phyloP scores from a whole-genome alignment of 2,113 vertebrate species.

The Microcebus lehilahytsara region DNA sequence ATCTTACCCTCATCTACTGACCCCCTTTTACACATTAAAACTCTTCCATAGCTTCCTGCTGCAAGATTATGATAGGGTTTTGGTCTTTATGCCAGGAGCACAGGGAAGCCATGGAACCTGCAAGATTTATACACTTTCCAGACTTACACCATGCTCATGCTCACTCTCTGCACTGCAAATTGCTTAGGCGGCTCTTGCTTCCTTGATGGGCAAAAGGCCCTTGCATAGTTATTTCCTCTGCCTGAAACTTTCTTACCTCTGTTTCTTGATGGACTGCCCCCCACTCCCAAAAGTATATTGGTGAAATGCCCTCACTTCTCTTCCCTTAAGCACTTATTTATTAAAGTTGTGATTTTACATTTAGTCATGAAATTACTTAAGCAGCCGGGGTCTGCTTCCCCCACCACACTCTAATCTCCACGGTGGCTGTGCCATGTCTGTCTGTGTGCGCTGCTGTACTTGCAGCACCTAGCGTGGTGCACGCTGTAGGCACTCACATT shows the following conservation, averaged over 20 bases:
- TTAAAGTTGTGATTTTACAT: not conserved
- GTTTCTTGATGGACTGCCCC: not conserved
- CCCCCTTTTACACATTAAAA: not conserved
- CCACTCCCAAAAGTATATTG: not conserved
- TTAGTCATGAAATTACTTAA: not conserved
- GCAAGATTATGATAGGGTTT: too few relatives aligned
- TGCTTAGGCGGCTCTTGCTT: not conserved
- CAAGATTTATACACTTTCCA: not conserved
- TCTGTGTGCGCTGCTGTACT: not conserved
- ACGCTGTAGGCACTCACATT: not conserved
- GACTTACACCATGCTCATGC: accelerated
- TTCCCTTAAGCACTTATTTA: not conserved
- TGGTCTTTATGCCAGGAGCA: too few relatives aligned
- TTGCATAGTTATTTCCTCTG: not conserved
- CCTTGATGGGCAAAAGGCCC: not conserved
- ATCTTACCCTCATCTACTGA: not conserved
- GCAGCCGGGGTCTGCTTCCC: not conserved
- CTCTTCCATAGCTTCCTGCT: not conserved
- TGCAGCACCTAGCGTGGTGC: not conserved
- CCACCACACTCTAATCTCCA: not conserved
- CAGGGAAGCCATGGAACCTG: not conserved
- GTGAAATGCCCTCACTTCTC: not conserved
- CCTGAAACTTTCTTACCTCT: not conserved
- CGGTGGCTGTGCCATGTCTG: too few relatives aligned
- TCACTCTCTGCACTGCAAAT: not conserved